Percentiles rank a stretch among this genome's conserved stretches.
phyloP scores from a whole-genome alignment of 2,113 vertebrate species.

The Entosphenus tridentatus region DNA sequence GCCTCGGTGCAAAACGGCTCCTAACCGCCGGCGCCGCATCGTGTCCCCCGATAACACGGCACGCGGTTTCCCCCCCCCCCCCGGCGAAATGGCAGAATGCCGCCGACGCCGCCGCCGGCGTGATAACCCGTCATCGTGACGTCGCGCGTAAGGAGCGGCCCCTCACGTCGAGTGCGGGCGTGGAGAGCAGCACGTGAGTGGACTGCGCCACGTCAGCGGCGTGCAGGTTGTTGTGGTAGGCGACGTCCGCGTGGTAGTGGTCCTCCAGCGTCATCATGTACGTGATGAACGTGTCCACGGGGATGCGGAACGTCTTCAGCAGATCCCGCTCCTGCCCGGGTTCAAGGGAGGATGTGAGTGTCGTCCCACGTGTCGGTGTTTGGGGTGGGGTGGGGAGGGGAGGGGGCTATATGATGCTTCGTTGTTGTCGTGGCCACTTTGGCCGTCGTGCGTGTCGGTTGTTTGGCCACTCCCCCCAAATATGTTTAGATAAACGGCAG shows the following conservation, averaged over 20 bases:
- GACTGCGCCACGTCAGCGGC: slow-evolving; percentile 76
- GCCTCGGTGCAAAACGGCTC: too few species aligned
- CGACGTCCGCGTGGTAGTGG: slow-evolving; percentile 71
- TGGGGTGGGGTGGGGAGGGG: not conserved
- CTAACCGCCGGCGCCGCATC: too few species aligned
- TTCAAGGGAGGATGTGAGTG: not conserved
- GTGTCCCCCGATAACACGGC: too few species aligned
- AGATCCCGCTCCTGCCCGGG: slow-evolving; percentile 49
- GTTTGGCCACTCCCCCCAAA: too few species aligned
- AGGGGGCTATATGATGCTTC: slow-evolving; percentile 8
- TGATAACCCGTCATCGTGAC: too few species aligned
- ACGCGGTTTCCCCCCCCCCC: too few species aligned
- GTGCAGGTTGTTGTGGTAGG: slow-evolving; percentile 80
- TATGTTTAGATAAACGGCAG: too few species aligned
- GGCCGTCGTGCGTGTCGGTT: not conserved
- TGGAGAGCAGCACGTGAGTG: slow-evolving; percentile 64
- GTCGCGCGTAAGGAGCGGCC: too few species aligned
- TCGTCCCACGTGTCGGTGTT: slow-evolving; percentile 5
- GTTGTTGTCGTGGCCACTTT: not conserved
- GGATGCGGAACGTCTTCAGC: slow-evolving; percentile 60
- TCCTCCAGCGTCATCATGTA: slow-evolving; percentile 70
- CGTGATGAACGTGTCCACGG: slow-evolving; percentile 54
- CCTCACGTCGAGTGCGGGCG: slow-evolving; percentile 58
- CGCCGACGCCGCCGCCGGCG: too few species aligned
- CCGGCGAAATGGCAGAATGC: too few species aligned